Conservation (phyloP, 2,888 invertebrate species). For the Pemphredon lugubris region DNA sequence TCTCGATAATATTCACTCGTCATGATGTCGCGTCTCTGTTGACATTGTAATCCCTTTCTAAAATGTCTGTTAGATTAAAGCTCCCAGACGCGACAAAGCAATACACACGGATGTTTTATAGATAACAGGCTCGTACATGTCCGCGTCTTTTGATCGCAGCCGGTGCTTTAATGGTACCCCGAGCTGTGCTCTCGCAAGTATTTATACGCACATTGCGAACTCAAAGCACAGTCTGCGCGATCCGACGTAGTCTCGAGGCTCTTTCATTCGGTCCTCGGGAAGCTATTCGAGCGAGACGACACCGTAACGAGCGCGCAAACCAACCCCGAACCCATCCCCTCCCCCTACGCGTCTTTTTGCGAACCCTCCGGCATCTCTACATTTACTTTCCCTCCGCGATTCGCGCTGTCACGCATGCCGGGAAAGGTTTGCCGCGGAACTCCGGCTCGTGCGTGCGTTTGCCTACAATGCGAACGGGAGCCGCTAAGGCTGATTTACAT, state of each 20-base stretch:
- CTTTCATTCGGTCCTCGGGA: conserved; percentile 52
- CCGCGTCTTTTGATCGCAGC: conserved; percentile 32
- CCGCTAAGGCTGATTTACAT: conserved; percentile 72
- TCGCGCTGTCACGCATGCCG: conserved; percentile 44
- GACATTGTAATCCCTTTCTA: conserved; percentile 2
- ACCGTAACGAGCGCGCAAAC: conserved; percentile 52
- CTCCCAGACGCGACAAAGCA: conserved; percentile 36
- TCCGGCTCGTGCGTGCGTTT: too few relatives aligned
- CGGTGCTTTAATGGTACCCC: conserved; percentile 34
- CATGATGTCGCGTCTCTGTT: too few relatives aligned
- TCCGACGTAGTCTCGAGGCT: conserved; percentile 25
- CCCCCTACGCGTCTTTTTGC: conserved; percentile 6
- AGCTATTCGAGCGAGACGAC: conserved; percentile 47
- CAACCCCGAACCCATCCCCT: conserved; percentile 12
- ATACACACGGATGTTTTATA: conserved; percentile 42
- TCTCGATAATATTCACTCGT: too few relatives aligned
- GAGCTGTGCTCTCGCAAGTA: conserved; percentile 39
- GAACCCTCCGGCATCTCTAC: conserved; percentile 17
- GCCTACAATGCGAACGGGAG: conserved; percentile 68
- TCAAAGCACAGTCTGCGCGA: conserved; percentile 43
- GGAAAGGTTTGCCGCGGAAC: conserved; percentile 24
- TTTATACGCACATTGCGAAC: conserved; percentile 46
- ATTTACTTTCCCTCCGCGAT: conserved; percentile 36
- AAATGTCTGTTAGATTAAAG: conserved; percentile 40
- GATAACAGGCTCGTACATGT: conserved; percentile 33